Evolutionary conservation across 2,888 invertebrate genomes (phyloP).

Genomic region (Steinernema scapterisci): DNA sequence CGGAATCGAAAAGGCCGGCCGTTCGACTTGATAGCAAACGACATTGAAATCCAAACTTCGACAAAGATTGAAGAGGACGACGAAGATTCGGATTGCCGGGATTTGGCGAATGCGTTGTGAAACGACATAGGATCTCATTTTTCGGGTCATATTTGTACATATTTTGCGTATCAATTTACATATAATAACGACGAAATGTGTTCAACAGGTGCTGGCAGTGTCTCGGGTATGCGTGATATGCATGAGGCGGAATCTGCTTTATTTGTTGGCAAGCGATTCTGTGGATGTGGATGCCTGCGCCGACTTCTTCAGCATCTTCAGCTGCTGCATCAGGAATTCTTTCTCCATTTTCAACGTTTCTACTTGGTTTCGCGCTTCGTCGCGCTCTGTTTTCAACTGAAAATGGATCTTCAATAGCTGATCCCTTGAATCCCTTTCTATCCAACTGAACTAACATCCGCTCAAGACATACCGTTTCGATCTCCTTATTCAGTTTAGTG

Average conservation of each 20-base stretch:
- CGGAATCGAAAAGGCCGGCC: not conserved
- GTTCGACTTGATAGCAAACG: not conserved
- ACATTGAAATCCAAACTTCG: not conserved
- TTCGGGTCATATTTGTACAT: too few species aligned
- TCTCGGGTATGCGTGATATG: not conserved
- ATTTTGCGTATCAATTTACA: not conserved
- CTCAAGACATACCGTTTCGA: slow-evolving; percentile 7
- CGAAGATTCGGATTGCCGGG: not conserved
- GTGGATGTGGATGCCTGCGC: slow-evolving; percentile 3
- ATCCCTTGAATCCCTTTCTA: too few species aligned
- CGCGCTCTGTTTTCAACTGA: slow-evolving; percentile 21
- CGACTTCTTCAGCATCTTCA: slow-evolving; percentile 23
- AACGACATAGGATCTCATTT: too few species aligned
- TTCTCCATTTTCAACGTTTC: slow-evolving; percentile 29
- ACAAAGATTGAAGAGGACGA: too few species aligned
- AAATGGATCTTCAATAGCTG: not conserved
- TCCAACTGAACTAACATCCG: too few species aligned
- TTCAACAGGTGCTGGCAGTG: not conserved
- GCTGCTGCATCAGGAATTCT: slow-evolving; percentile 32
- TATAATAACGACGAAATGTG: not conserved
- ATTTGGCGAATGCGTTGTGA: not conserved
- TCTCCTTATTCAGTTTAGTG: not conserved
- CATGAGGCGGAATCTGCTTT: not conserved
- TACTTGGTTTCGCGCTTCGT: not conserved
- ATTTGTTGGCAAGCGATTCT: slow-evolving; percentile 21